Evolutionary conservation across 2,113 vertebrate genomes (phyloP).

Genomic region (Gymnocephalus cernua): DNA sequence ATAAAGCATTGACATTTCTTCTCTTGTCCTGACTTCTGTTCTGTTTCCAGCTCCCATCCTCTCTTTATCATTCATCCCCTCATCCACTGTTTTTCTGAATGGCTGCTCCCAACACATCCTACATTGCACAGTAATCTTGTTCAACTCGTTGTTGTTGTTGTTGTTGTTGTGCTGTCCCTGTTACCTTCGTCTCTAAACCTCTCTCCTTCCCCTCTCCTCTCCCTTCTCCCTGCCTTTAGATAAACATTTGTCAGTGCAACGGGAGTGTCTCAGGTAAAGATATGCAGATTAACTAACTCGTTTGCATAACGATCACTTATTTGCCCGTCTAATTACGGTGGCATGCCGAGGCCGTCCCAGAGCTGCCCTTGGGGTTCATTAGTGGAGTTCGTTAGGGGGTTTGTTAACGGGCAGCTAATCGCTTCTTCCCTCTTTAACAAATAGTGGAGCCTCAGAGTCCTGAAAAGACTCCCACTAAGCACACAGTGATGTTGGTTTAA

Average conservation of each 20-base stretch:
- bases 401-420: slow-evolving; percentile 79
- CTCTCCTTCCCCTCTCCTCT: slow-evolving; percentile 29
- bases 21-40: neutral
- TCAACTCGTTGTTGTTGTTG: slow-evolving; percentile 1
- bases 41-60: neutral
- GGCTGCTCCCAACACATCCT: neutral
- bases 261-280: slow-evolving; percentile 76
- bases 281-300: slow-evolving; percentile 75
- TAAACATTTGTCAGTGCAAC: slow-evolving; percentile 70
- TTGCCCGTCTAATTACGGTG: slow-evolving; percentile 77
- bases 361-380: slow-evolving; percentile 80
- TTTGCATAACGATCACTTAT: slow-evolving; percentile 81
- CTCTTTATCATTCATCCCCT: neutral
- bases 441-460: slow-evolving; percentile 63
- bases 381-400: slow-evolving; percentile 77
- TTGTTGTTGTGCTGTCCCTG: neutral
- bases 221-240: slow-evolving; percentile 61
- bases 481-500: slow-evolving; percentile 51
- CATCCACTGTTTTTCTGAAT: neutral
- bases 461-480: slow-evolving; percentile 59
- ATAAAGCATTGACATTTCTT: neutral
- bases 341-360: slow-evolving; percentile 66
- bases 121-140: neutral
- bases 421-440: slow-evolving; percentile 74
- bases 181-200: neutral